These are phyloP conservation scores for Malurus splendens DNA, from an alignment of 2,797 vertebrate species.

Conservation along the genomic window DNA sequence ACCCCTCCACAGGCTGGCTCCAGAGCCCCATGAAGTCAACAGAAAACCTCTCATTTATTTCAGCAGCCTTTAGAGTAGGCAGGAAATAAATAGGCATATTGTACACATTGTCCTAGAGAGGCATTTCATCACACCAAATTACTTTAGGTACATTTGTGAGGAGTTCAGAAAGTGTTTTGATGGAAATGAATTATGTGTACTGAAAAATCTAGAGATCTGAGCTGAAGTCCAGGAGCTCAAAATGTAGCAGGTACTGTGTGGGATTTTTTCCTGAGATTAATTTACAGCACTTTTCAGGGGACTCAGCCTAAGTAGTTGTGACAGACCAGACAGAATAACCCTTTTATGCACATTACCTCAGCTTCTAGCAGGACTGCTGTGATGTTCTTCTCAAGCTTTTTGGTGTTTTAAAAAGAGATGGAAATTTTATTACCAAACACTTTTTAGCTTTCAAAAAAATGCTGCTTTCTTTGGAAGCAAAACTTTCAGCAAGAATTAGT, in stretches of 20 bases:
- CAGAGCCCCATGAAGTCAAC: neutral
- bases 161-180: neutral
- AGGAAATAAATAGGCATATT: neutral
- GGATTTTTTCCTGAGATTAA: neutral
- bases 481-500: neutral
- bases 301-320: neutral
- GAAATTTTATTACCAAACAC: neutral
- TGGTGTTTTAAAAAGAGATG: neutral
- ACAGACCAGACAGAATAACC: neutral
- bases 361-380: neutral
- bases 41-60: neutral
- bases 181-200: neutral
- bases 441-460: neutral
- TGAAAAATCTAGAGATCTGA: neutral
- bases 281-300: neutral
- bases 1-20: neutral
- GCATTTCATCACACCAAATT: neutral
- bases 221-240: neutral
- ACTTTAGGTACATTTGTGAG: neutral
- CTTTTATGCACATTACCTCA: neutral
- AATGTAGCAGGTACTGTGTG: fast-evolving
- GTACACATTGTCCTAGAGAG: neutral
- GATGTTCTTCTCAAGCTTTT: neutral
- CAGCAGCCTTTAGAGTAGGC: neutral
- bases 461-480: neutral